Conservation (phyloP, 2,888 invertebrate genomes). For the Agrotis ipsilon region DNA sequence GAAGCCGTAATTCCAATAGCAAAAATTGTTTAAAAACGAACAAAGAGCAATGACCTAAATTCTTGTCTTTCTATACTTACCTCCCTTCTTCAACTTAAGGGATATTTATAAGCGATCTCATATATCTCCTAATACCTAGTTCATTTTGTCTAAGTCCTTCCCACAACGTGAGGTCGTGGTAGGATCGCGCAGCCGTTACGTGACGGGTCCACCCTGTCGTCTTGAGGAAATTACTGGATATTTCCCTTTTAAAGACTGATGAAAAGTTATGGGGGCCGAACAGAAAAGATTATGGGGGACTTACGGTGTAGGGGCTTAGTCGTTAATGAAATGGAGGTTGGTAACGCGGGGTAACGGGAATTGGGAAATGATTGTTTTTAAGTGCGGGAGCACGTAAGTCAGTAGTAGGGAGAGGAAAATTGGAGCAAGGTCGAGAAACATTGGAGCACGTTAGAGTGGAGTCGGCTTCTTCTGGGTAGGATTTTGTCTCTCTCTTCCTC, state of each 20-base stretch:
- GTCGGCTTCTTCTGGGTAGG: no score
- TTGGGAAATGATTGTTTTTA: not conserved
- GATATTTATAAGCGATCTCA: conserved; percentile 11
- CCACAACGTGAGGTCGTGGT: conserved; percentile 53
- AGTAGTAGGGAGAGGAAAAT: no score
- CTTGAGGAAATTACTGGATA: conserved; percentile 47
- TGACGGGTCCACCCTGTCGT: conserved; percentile 52
- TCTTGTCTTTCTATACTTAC: not conserved
- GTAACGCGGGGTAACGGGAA: not conserved
- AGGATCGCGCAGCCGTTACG: conserved; percentile 57
- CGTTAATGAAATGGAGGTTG: conserved; percentile 32
- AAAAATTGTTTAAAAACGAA: not conserved
- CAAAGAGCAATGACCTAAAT: not conserved
- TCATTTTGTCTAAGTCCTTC: conserved; percentile 29
- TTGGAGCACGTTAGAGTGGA: no score
- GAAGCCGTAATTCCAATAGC: no score
- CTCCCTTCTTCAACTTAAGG: not conserved
- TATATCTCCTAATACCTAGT: conserved; percentile 22
- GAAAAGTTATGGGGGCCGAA: conserved; percentile 37
- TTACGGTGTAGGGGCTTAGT: conserved; percentile 9
- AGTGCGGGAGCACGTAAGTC: not conserved
- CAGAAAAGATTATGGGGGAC: conserved; percentile 28
- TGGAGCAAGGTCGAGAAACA: no score
- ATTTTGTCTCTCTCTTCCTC: no score
- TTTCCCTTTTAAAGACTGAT: conserved; percentile 33